A percentile compares a stretch with the other conserved stretches of the same genome.
These are phyloP conservation scores for Protonibea diacanthus DNA, from an alignment of 2,797 vertebrate species.

Conservation along the genomic window DNA sequence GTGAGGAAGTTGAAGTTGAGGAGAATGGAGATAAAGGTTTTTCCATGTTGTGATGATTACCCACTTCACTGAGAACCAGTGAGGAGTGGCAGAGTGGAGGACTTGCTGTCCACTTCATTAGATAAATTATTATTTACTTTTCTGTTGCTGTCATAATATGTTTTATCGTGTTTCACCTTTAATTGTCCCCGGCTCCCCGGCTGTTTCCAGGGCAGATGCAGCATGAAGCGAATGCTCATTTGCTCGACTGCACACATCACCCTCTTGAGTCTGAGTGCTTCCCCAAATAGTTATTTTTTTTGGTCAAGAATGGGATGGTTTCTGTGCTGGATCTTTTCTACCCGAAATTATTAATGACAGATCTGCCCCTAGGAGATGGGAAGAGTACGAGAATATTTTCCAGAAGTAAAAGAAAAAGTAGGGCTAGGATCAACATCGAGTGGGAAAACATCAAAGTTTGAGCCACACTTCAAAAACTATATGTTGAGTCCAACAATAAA, in stretches of 20 bases:
- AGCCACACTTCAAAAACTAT: background rate
- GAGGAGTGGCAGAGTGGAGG: conserved; percentile 4
- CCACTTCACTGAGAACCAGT: conserved; percentile 23
- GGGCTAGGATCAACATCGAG: too few species aligned
- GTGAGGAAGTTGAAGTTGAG: conserved; percentile 13
- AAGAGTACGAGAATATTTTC: background rate
- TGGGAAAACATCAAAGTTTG: too few species aligned
- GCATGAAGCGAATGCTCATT: conserved; percentile 23
- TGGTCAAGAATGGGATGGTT: conserved; percentile 34
- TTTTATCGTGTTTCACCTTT: background rate
- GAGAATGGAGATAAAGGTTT: conserved; percentile 22
- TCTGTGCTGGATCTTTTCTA: conserved; percentile 11
- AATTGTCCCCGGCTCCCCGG: background rate
- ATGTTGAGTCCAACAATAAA: background rate
- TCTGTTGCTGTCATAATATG: background rate
- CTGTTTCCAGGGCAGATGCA: conserved; percentile 35
- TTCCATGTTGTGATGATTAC: conserved; percentile 38
- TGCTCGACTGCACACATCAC: conserved; percentile 28
- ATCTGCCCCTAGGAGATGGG: background rate
- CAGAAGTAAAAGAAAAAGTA: too few species aligned
- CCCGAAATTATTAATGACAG: conserved; percentile 3
- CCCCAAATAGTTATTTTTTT: conserved; percentile 38
- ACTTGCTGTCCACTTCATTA: conserved; percentile 7
- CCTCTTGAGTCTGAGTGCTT: conserved; percentile 24
- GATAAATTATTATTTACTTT: background rate